Evolutionary conservation across 2,797 vertebrate genomes (phyloP).

Genomic region (Rhinatrema bivittatum): DNA sequence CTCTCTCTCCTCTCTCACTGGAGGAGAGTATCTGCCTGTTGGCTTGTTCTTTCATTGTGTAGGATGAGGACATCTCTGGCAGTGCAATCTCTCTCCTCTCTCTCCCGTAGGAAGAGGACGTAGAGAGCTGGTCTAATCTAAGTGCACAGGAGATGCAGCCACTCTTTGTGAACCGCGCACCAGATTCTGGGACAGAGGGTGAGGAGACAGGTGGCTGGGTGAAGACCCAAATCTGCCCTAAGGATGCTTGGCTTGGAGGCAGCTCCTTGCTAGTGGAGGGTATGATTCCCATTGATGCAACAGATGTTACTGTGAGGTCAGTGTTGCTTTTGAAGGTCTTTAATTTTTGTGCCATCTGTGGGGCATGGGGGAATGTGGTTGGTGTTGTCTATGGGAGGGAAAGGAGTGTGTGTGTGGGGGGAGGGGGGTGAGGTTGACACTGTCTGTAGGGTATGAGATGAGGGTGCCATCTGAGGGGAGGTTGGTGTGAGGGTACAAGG

Average conservation of each 20-base stretch:
- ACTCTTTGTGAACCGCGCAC: conserved; percentile 39
- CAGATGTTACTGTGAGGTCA: conserved; percentile 58
- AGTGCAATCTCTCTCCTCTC: too few species aligned
- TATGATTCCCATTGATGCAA: conserved; percentile 42
- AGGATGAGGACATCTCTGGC: too few species aligned
- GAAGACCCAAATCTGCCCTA: conserved; percentile 61
- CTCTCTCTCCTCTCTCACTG: too few species aligned
- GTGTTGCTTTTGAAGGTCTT: too few species aligned
- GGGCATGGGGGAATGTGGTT: too few species aligned
- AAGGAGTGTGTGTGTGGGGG: conserved; percentile 5
- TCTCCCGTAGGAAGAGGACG: conserved; percentile 57
- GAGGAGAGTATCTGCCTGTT: too few species aligned
- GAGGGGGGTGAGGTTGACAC: background rate
- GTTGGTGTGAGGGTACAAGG: too few species aligned
- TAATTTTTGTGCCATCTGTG: too few species aligned
- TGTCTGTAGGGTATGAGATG: too few species aligned
- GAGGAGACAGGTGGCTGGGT: conserved; percentile 47
- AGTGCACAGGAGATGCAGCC: conserved; percentile 82
- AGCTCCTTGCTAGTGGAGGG: conserved; percentile 77
- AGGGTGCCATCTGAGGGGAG: too few species aligned
- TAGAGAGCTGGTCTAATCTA: conserved; percentile 75
- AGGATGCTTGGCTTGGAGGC: conserved; percentile 79
- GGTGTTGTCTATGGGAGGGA: too few species aligned
- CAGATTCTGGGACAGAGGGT: background rate
- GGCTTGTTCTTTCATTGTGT: too few species aligned